Conservation (phyloP, 2,888 invertebrate genomes). For the Drymonia ruficornis region DNA sequence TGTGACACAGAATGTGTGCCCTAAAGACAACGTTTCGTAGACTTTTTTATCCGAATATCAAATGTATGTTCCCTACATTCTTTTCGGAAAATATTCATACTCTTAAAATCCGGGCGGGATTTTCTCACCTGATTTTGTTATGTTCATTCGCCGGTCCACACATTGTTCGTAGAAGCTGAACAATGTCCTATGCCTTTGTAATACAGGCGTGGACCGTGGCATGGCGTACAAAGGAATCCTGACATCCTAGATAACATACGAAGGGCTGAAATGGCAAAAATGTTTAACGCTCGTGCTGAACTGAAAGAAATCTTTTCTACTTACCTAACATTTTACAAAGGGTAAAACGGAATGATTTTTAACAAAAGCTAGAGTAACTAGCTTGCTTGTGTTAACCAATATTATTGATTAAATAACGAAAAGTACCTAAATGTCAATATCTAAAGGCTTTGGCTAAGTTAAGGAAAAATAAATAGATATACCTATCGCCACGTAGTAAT, state of each 20-base stretch:
- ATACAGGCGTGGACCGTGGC: neutral
- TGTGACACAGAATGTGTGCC: neutral
- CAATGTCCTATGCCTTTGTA: neutral
- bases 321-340: neutral
- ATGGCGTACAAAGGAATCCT: neutral
- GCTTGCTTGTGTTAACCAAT: too few relatives aligned
- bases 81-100: neutral
- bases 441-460: too few relatives aligned
- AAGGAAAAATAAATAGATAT: too few relatives aligned
- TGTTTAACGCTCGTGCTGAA: neutral
- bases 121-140: neutral
- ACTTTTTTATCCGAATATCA: neutral
- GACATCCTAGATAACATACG: neutral
- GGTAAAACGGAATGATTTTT: neutral
- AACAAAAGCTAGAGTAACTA: too few relatives aligned
- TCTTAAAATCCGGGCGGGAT: neutral
- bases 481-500: too few relatives aligned
- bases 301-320: neutral
- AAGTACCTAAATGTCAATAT: too few relatives aligned
- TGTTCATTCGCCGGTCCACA: neutral
- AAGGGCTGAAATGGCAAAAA: neutral
- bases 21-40: neutral
- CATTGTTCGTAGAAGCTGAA: neutral
- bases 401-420: too few relatives aligned
- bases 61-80: neutral